These are phyloP conservation scores for Apogon hyalosoma DNA, from an alignment of 2,797 vertebrate species.

Conservation along the genomic window DNA sequence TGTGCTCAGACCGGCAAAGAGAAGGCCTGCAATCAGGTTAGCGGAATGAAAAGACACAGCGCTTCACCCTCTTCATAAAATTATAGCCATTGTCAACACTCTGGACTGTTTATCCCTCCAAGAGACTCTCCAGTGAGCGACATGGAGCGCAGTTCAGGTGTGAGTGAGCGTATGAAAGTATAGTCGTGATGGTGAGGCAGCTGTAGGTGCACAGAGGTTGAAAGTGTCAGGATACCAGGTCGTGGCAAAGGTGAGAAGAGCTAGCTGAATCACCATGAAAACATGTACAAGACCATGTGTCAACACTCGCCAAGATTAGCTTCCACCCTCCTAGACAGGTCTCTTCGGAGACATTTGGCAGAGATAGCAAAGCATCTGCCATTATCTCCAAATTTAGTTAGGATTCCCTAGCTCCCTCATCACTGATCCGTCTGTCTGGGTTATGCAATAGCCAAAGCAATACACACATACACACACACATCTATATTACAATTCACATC, in stretches of 20 bases:
- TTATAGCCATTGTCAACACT: slow-evolving; percentile 79
- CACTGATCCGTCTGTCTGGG: slow-evolving; percentile 43
- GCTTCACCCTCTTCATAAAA: slow-evolving; percentile 82
- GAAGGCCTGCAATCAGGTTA: slow-evolving; percentile 85
- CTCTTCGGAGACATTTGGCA: slow-evolving; percentile 53
- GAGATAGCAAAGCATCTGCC: slow-evolving; percentile 69
- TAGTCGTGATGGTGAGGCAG: slow-evolving; percentile 15
- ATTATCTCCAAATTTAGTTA: slow-evolving; percentile 70
- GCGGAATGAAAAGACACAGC: slow-evolving; percentile 77
- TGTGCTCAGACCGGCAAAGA: slow-evolving; percentile 66
- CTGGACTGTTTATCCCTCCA: slow-evolving; percentile 73
- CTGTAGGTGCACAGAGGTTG: slow-evolving; percentile 12
- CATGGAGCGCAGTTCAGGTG: slow-evolving; percentile 77
- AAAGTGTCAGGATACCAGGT: slow-evolving; percentile 41
- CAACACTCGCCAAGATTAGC: slow-evolving; percentile 23
- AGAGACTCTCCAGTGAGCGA: slow-evolving; percentile 80
- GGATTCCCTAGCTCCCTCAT: slow-evolving; percentile 48
- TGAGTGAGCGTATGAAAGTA: slow-evolving; percentile 29
- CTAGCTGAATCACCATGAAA: slow-evolving; percentile 74
- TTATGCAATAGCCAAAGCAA: slow-evolving; percentile 38
- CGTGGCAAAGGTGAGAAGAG: slow-evolving; percentile 74
- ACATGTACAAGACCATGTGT: slow-evolving; percentile 57
- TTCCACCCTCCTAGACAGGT: neutral
- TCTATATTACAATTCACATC: slow-evolving; percentile 28
- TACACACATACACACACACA: slow-evolving; percentile 11